Conservation (phyloP, 2,888 invertebrate genomes). For the Augiades crinisus region DNA sequence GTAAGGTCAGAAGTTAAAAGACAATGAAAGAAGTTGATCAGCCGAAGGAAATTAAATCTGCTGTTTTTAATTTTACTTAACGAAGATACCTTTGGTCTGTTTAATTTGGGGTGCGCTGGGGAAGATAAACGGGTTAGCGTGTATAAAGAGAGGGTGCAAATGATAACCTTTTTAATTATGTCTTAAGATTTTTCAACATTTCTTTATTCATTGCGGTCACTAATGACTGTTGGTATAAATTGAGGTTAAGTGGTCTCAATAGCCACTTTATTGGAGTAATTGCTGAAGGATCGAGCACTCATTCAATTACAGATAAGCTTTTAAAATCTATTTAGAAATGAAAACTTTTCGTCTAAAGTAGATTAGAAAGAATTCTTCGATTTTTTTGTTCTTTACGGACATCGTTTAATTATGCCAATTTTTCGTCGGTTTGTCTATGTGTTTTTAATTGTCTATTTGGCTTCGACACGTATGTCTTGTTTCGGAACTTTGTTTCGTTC, state of each 20-base stretch:
- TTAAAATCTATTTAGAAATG: not conserved
- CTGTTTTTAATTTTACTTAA: slow-evolving; percentile 12
- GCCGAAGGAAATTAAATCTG: slow-evolving; percentile 14
- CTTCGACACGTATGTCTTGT: no score
- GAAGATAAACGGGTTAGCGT: slow-evolving; percentile 7
- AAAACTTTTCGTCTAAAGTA: not conserved
- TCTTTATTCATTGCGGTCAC: not conserved
- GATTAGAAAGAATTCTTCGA: no score
- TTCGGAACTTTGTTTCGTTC: no score
- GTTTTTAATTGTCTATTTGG: no score
- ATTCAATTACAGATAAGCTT: not conserved
- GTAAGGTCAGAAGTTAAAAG: slow-evolving; percentile 1
- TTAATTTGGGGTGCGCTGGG: not conserved
- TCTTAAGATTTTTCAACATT: not conserved
- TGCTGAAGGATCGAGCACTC: slow-evolving; percentile 1
- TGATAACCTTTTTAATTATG: not conserved
- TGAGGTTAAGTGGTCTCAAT: slow-evolving; percentile 10
- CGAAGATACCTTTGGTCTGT: slow-evolving; percentile 4
- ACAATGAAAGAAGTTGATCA: slow-evolving; percentile 3
- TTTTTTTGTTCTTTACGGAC: no score
- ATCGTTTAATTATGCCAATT: no score
- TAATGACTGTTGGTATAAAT: not conserved
- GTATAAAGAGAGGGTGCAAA: slow-evolving; percentile 2
- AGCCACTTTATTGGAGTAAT: not conserved
- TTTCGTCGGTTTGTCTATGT: no score